These are phyloP conservation scores for Sporophila hypoxantha DNA, from an alignment of 2,113 vertebrate genomes.

Conservation along the genomic window DNA sequence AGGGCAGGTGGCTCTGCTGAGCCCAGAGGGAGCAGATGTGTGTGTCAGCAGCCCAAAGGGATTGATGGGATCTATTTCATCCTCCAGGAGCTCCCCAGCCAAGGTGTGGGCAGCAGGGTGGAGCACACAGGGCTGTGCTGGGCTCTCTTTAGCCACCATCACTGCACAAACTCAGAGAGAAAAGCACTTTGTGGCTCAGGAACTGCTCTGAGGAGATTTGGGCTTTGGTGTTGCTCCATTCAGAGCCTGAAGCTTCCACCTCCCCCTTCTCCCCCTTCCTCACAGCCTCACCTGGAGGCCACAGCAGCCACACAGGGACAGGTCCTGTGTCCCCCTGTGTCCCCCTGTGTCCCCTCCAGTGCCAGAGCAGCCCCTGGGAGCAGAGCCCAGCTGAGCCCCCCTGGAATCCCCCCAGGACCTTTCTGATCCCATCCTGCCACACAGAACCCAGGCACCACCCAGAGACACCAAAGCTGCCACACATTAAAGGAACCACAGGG, in stretches of 20 bases:
- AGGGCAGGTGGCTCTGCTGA: not conserved
- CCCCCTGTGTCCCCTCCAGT: not conserved
- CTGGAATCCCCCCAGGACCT: not conserved
- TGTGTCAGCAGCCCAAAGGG: not conserved
- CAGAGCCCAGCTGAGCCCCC: not conserved
- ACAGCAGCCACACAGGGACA: fast-evolving
- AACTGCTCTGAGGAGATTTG: not conserved
- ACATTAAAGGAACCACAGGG: fast-evolving
- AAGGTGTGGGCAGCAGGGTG: fast-evolving
- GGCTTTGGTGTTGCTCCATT: not conserved
- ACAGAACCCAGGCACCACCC: not conserved
- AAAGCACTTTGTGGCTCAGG: not conserved
- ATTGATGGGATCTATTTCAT: not conserved
- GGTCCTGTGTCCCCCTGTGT: not conserved
- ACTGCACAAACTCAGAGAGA: not conserved
- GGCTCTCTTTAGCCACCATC: not conserved
- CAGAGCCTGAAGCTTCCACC: not conserved
- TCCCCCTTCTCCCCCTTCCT: not conserved
- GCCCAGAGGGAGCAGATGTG: not conserved
- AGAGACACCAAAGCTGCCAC: not conserved
- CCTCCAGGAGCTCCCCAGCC: not conserved
- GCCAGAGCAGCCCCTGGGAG: not conserved
- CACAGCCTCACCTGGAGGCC: not conserved
- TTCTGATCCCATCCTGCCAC: fast-evolving
- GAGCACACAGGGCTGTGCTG: fast-evolving